A percentile compares a stretch with the other conserved stretches of the same genome.
Evolutionary conservation across 2,113 vertebrate genomes (phyloP).

Genomic region (Tetrao urogallus): DNA sequence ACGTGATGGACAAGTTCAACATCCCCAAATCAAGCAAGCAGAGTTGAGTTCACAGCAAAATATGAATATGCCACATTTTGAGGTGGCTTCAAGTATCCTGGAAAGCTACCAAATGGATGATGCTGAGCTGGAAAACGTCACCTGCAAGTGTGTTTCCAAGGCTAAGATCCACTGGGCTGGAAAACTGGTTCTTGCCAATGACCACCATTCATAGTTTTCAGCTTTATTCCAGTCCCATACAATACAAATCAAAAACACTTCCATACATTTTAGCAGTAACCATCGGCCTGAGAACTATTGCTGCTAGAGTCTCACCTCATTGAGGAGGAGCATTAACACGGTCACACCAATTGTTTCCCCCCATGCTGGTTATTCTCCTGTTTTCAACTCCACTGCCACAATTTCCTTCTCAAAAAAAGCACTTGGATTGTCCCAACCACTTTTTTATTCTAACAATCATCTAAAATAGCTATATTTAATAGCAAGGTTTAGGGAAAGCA

Average conservation of each 20-base stretch:
- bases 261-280: background rate
- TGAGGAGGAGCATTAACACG: background rate
- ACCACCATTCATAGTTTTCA: slow-evolving; percentile 9
- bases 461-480: background rate
- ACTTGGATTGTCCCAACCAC: background rate
- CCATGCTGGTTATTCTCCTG: background rate
- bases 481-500: background rate
- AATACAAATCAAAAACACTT: background rate
- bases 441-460: background rate
- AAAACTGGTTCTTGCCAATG: background rate
- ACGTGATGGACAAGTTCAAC: slow-evolving; percentile 7
- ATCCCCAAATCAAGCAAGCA: background rate
- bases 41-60: background rate
- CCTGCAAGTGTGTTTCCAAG: background rate
- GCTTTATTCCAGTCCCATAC: background rate
- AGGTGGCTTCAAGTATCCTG: background rate
- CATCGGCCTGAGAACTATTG: background rate
- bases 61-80: background rate
- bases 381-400: background rate
- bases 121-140: background rate
- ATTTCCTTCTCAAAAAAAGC: background rate
- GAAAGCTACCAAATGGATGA: background rate
- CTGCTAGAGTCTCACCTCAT: background rate
- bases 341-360: no score
- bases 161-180: background rate